Evolutionary conservation across 2,888 invertebrate species (phyloP).

Genomic region (Anorthoa munda): DNA sequence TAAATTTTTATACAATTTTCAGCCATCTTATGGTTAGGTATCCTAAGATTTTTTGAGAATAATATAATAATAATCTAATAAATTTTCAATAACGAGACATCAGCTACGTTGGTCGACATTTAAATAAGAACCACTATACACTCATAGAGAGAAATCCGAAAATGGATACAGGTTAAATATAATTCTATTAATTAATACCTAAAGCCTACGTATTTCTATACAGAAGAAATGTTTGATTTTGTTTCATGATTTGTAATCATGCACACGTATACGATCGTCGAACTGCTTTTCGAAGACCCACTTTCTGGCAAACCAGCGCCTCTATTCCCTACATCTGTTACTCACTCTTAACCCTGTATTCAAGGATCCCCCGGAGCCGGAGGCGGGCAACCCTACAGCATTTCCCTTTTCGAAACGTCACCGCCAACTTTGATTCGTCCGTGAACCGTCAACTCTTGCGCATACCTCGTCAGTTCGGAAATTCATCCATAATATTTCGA

Average conservation of each 20-base stretch:
- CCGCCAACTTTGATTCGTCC: constrained; percentile 70
- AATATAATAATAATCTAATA: constrained; percentile 90
- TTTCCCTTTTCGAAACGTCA: constrained; percentile 74
- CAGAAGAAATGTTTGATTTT: constrained; percentile 87
- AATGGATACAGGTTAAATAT: constrained; percentile 90
- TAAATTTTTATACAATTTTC: constrained; percentile 88
- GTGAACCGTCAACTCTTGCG: constrained; percentile 65
- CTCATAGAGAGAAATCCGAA: constrained; percentile 91
- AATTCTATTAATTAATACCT: constrained; percentile 90
- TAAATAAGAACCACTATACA: constrained; percentile 91
- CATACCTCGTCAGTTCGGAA: constrained; percentile 67
- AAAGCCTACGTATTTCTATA: constrained; percentile 87
- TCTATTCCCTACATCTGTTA: constrained; percentile 74
- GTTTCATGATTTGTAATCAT: constrained; percentile 89
- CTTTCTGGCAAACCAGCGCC: constrained; percentile 80
- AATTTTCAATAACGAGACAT: constrained; percentile 90
- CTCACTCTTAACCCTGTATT: constrained; percentile 85
- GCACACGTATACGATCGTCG: constrained; percentile 90
- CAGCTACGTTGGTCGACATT: constrained; percentile 91
- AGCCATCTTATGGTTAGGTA: constrained; percentile 90
- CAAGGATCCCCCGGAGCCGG: constrained; percentile 71
- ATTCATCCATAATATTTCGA: constrained; percentile 78
- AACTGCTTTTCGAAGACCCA: constrained; percentile 88
- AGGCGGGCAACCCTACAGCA: constrained; percentile 72
- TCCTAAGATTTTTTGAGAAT: constrained; percentile 88